Evolutionary conservation across 2,113 vertebrate species (phyloP).

Genomic region (Mormyrus iriodes): DNA sequence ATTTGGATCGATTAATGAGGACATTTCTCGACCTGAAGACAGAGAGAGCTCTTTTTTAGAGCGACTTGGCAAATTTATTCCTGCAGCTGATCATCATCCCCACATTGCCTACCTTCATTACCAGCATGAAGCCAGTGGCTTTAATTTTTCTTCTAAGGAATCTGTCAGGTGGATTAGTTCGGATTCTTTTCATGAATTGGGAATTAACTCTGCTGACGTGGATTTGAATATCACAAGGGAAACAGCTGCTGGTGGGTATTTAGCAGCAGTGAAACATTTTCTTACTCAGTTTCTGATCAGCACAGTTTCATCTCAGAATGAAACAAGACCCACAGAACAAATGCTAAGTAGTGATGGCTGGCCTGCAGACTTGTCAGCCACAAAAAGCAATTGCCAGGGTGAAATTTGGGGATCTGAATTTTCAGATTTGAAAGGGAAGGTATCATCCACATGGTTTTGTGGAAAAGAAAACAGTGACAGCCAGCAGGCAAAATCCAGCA

Average conservation of each 20-base stretch:
- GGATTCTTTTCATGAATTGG: constrained; percentile 42
- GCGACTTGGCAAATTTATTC: constrained; percentile 40
- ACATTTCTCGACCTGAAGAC: constrained; percentile 19
- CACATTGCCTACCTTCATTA: constrained; percentile 36
- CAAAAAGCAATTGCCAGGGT: constrained; percentile 39
- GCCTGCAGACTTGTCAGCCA: not conserved
- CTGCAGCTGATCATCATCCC: constrained; percentile 18
- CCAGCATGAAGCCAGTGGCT: constrained; percentile 25
- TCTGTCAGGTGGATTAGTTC: constrained; percentile 38
- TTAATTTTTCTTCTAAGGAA: not conserved
- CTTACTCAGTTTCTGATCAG: constrained; percentile 39
- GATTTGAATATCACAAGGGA: constrained; percentile 25
- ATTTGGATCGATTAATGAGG: constrained; percentile 1
- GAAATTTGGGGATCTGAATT: constrained; percentile 35
- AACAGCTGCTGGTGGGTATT: not conserved
- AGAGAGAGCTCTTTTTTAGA: constrained; percentile 33
- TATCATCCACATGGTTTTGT: constrained; percentile 22
- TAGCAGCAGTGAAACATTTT: constrained; percentile 29
- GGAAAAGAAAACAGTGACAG: constrained; percentile 13
- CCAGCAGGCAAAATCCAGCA: constrained; percentile 24
- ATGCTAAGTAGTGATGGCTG: constrained; percentile 13
- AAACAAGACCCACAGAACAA: not conserved
- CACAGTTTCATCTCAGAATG: constrained; percentile 30
- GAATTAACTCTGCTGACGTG: constrained; percentile 22
- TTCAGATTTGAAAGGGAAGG: constrained; percentile 28